These are phyloP conservation scores for Serrognathus titanus DNA, from an alignment of 2,888 invertebrate genomes.

Conservation along the genomic window DNA sequence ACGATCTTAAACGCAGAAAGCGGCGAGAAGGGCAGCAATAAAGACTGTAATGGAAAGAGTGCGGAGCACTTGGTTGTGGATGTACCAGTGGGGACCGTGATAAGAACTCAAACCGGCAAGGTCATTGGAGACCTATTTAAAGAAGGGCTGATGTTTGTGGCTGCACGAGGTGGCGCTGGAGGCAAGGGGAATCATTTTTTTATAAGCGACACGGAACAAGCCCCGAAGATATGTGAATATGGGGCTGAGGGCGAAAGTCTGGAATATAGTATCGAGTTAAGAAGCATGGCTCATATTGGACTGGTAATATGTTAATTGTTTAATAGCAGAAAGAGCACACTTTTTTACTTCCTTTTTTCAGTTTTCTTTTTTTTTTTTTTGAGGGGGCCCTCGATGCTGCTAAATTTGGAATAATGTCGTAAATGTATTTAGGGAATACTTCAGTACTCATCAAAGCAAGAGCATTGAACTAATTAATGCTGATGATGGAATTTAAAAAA, in stretches of 20 bases:
- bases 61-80: constrained; percentile 66
- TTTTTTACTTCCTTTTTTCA: not conserved
- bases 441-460: too few relatives aligned
- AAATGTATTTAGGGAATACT: too few relatives aligned
- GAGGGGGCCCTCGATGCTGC: too few relatives aligned
- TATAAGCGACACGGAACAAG: constrained; percentile 69
- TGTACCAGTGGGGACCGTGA: constrained; percentile 81
- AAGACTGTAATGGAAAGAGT: constrained; percentile 80
- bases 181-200: constrained; percentile 96
- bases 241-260: constrained; percentile 81
- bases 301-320: constrained; percentile 53
- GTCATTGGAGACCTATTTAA: constrained; percentile 66
- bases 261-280: constrained; percentile 75
- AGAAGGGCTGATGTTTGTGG: constrained; percentile 79
- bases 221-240: constrained; percentile 81
- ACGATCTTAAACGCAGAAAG: constrained; percentile 59
- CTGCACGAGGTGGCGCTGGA: constrained; percentile 92
- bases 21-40: constrained; percentile 72
- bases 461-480: too few relatives aligned
- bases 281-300: constrained; percentile 94
- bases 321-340: not conserved
- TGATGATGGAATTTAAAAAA: too few relatives aligned
- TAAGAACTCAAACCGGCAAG: constrained; percentile 57
- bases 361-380: not conserved
- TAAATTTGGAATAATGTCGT: too few relatives aligned